Conservation (phyloP, 2,113 vertebrate genomes). For the Choloepus hoffmanni region DNA sequence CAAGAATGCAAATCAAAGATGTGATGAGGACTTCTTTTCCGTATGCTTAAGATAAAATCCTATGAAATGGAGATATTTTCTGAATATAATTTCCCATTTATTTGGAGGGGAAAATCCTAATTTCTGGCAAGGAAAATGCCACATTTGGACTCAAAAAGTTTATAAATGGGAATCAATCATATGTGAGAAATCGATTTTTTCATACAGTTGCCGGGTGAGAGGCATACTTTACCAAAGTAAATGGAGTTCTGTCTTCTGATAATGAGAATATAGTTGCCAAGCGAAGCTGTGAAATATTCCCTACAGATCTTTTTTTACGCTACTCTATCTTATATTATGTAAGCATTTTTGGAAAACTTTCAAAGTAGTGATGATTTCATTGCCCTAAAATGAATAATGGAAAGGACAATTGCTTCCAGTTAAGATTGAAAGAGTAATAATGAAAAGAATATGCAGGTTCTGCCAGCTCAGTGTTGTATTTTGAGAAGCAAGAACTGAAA, state of each 20-base stretch:
- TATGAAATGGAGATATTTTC: conserved; percentile 3
- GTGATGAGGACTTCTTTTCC: background rate
- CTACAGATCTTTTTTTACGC: background rate
- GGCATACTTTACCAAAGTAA: conserved; percentile 41
- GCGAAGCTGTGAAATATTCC: conserved; percentile 38
- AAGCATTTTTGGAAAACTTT: conserved; percentile 60
- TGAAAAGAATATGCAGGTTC: background rate
- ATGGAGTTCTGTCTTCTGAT: conserved; percentile 32
- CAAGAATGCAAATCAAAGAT: background rate
- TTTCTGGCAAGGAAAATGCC: conserved; percentile 12
- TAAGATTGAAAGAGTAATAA: conserved; percentile 11
- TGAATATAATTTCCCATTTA: conserved; percentile 37
- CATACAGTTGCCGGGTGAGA: background rate
- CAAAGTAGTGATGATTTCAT: conserved; percentile 49
- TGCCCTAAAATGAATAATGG: background rate
- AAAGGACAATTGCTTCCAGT: background rate
- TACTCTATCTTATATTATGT: background rate
- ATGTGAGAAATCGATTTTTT: conserved; percentile 57
- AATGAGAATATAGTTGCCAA: conserved; percentile 53
- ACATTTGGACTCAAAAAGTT: conserved; percentile 24
- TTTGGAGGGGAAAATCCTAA: conserved; percentile 2
- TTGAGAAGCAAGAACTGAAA: background rate
- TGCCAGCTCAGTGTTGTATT: background rate
- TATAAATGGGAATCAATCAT: conserved; percentile 42
- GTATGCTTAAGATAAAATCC: background rate